Evolutionary conservation across 2,797 vertebrate genomes (phyloP), one percentile per base, ranked within the genome.

Genomic region (Sebastes variabilis): DNA sequence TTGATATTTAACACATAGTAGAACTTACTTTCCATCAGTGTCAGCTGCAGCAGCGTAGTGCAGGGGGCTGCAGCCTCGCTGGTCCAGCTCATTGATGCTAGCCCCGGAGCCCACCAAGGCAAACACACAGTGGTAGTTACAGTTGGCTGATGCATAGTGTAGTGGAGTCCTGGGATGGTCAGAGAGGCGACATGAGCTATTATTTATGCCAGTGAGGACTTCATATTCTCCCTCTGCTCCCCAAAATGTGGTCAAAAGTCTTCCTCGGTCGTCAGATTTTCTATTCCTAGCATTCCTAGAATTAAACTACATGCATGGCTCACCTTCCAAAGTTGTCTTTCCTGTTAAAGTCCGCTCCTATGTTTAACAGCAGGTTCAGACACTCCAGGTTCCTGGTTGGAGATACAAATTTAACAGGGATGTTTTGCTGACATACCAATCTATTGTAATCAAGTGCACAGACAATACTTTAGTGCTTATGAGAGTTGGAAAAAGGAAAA

Each of bases 111-210:
- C 98, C 96, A 99, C 98, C 95, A 99, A 95, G 84, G 98, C 97
- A 94, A 99, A 98, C 93, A 99, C 96, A 96, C 98, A 99, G 96
- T 99, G 97, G 94, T 98, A 98, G 95, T 99, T 98, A 94, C 98
- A 98, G 95, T 99, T 99, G 92, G 97, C 98, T 78, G 98, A 97
- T 92, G 98, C 98, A 80, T 99, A 99, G 95, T 99, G 98, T 80
- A 99, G 95, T 58, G 98, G 96, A 87, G 97, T 97, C 95, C 98
- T 99, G 80, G 12, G 49, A 70, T 3, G 16, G 38, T 27, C 25
- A 80, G 46, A 70, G 8, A 71, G 69, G 5, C 3, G 4, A 56
- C 13, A 36, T 22, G 5, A 66, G 24, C 20, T 22, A 11, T 56
- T 67, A 75, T 34, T 62, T 59, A 67, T 36, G 0, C 1, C 2